Evolutionary conservation across 2,888 invertebrate species (phyloP), one percentile per base, ranked within the genome.

Genomic region (Alentia gelatinosa): DNA sequence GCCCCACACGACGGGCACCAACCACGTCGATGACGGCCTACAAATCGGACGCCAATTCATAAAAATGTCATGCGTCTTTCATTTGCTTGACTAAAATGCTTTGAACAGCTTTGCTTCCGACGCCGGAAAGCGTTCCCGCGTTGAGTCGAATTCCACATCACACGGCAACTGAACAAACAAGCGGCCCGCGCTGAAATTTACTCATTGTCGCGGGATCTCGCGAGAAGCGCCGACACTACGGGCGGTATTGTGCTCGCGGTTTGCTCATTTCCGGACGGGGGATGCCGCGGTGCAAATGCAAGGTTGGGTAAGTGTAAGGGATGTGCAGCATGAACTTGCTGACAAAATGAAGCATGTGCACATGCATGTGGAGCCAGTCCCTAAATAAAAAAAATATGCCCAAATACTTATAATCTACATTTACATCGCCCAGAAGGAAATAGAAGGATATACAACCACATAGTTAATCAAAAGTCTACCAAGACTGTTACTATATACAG

Each of bases 11-110:
- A 12, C 23, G 5, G 15, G 15, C 63, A 26, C 79, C 9, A 4
- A 19, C 37, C 79, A 19, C 35, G 39, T 79, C 79, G 39, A 79
- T 79, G 79, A 79, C 79, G 23, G 79, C 79, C 37, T 5, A 5
- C 37, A 35, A n/a, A 79, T 79, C 79, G 79, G 79, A 15, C 79
- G 79, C 37, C 79, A 35, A 79, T 79, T 79, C 79, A 79, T 79
- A 79, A 79, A 79, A 79, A 79, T 79, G 79, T 79, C 79, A 79
- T 79, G 79, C 79, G 79, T 39, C 79, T 79, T 79, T 79, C 79
- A 79, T 79, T 79, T 79, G 79, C 79, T 35, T 39, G 79, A 79
- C 79, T 79, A 79, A 79, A 79, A 79, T 39, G 79, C 79, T 79
- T 79, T 79, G 79, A 79, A 79, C 79, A 79, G 79, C 79, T 79